These are phyloP conservation scores for Passer domesticus DNA, from an alignment of 2,113 vertebrate genomes.

Conservation along the genomic window DNA sequence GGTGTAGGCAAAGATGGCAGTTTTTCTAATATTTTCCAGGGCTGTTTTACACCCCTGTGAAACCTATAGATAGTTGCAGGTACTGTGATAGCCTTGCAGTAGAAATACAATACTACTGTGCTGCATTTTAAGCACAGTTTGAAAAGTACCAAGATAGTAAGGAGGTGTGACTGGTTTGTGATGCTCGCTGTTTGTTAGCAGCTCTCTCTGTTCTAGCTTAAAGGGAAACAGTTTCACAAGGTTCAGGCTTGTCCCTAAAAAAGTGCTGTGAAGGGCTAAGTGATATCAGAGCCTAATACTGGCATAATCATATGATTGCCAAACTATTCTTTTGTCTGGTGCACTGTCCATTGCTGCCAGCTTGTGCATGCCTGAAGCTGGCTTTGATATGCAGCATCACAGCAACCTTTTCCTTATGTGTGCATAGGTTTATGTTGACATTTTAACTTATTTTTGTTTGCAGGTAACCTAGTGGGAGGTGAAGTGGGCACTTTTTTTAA, in stretches of 20 bases:
- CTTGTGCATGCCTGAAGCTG: background rate
- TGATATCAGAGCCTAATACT: background rate
- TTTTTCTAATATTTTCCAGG: background rate
- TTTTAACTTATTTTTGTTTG: background rate
- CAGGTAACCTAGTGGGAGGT: background rate
- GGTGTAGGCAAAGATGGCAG: background rate
- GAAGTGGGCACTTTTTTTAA: background rate
- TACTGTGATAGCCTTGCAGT: background rate
- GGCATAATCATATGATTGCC: background rate
- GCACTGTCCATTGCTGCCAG: background rate
- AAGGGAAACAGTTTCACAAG: background rate
- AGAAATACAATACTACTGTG: background rate
- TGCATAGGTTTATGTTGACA: background rate
- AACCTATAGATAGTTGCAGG: background rate
- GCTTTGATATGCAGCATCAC: background rate
- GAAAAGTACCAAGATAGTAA: background rate
- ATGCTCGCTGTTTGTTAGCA: accelerated
- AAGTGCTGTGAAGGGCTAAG: background rate
- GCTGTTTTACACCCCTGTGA: background rate
- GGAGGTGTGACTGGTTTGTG: background rate
- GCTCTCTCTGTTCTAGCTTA: background rate
- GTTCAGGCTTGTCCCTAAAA: background rate
- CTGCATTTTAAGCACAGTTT: background rate
- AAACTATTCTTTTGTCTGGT: background rate
- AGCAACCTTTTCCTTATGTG: background rate